Base-by-base conservation (phyloP, 2,888 invertebrate genomes). In the Dicyrtoma fusca region DNA sequence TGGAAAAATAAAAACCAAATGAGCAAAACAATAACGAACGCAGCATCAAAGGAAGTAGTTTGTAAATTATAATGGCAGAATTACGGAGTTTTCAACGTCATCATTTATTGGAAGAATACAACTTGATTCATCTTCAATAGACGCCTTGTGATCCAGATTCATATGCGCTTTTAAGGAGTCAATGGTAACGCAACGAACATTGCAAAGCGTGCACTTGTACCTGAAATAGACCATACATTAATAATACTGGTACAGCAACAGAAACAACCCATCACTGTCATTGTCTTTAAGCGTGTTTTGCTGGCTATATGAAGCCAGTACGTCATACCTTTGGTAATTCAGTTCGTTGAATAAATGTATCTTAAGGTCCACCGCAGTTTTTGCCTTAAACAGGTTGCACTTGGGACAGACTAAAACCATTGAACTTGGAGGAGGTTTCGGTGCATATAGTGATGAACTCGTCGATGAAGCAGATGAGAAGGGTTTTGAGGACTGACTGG, bases 271-370 rank as follows among this genome's bases (percentile, higher is more conserved):
- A n/a, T n/a, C n/a, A n/a, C n/a, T n/a, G n/a, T n/a, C n/a, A n/a
- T n/a, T n/a, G n/a, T n/a, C 17, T 53, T 21, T 53, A 11, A 13
- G 17, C 19, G 19, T 49, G 11, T 4, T 17, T 10, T 49, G 3
- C 3, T 49, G 4, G 19, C 19, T 4, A 49, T n/a, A 4, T 49
- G n/a, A 49, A 19, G 11, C 19, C 49, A 49, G 11, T 4, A 49
- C 4, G 49, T 84, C 85, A 85, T 81, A 90, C 90, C 88, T 88
- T 78, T 88, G 86, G 80, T 89, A 89, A 63, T 88, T 86, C 26
- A 90, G 83, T 81, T 91, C 91, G 80, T 88, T 87, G 79, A 86
- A 90, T 66, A 91, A 83, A 84, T 91, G 91, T 47, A 87, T 87
- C 68, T 87, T 86, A 85, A 91, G 88, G n/a, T 87, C 87, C 5